Evolutionary conservation across 92 coral and sea anemone genomes (phyloP), one percentile per base, ranked within the genome.

Genomic region (Nematostella vectensis): DNA sequence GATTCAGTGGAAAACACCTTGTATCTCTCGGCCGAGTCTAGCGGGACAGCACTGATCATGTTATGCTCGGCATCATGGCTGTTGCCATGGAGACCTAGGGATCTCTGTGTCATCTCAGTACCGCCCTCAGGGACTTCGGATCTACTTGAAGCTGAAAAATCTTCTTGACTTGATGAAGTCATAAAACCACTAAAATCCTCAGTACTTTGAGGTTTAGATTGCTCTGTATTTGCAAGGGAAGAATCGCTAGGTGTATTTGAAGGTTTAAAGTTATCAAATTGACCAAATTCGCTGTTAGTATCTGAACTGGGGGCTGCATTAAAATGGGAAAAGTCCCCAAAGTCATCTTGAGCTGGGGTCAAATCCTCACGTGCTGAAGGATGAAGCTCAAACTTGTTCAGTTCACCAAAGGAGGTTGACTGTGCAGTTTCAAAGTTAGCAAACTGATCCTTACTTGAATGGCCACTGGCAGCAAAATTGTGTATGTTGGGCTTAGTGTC

Each of bases 11-110:
- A 81, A 31, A 91, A 53, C 22, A 80, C 71, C 54, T 80, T 85
- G 40, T 91, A 91, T 27, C 98, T 82, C 31, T 91, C 88, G n/a
- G 93, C 47, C 22, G 84, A 87, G 57, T 89, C 95, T 52, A 91
- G 47, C 8, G 98, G 88, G 48, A 81, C 84, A 48, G 91, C 64
- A 48, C 64, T 82, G 18, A 83, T 67, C 33, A 75, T 75, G 51
- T 71, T 67, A 12, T 75, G 68, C 15, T 61, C 48, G 13, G 62
- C 62, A 15, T 51, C 24, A 37, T 63, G 31, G 3, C 49, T 25
- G 18, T 19, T 22, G 12, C 51, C 51, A 8, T 4, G 18, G 18
- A 11, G 17, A 19, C 51, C 51, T 4, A 17, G 23, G 51, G 51
- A 8, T 10, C 51, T 19, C 4, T 4, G 4, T 4, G 18, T 4